Conservation (phyloP, 1,140 invertebrate species). For the Druon quercuslanigerum region DNA sequence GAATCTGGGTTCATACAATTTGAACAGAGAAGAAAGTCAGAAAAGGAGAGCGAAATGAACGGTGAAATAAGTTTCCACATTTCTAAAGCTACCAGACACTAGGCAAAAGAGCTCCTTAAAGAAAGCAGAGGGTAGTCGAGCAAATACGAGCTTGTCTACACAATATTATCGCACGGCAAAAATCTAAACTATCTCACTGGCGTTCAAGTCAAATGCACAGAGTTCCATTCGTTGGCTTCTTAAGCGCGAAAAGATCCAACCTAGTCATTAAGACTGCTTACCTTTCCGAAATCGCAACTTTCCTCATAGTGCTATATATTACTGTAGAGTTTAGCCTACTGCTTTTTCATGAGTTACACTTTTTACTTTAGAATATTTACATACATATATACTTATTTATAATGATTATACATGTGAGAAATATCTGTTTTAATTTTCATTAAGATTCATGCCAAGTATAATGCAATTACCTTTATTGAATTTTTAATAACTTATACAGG, state of each 20-base stretch:
- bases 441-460: too few relatives aligned
- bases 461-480: too few relatives aligned
- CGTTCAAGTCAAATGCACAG: slow-evolving; percentile 25
- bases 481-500: too few relatives aligned
- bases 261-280: too few relatives aligned
- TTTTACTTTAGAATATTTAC: too few relatives aligned
- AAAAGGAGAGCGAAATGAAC: slow-evolving; percentile 30
- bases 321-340: too few relatives aligned
- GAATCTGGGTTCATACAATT: neutral
- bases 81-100: slow-evolving; percentile 53
- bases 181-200: slow-evolving; percentile 59
- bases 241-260: neutral
- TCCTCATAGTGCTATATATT: too few relatives aligned
- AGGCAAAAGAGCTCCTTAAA: slow-evolving; percentile 19
- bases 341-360: too few relatives aligned
- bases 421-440: too few relatives aligned
- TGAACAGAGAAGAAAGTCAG: slow-evolving; percentile 31
- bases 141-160: slow-evolving; percentile 61
- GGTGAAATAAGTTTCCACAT: slow-evolving; percentile 60
- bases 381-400: too few relatives aligned
- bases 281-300: too few relatives aligned
- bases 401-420: too few relatives aligned
- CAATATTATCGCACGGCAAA: slow-evolving; percentile 62
- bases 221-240: slow-evolving; percentile 17
- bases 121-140: slow-evolving; percentile 37